A percentile compares a stretch with the other conserved stretches of the same genome.
Evolutionary conservation across 1,140 invertebrate species (phyloP).

Genomic region (Drosophila simulans): DNA sequence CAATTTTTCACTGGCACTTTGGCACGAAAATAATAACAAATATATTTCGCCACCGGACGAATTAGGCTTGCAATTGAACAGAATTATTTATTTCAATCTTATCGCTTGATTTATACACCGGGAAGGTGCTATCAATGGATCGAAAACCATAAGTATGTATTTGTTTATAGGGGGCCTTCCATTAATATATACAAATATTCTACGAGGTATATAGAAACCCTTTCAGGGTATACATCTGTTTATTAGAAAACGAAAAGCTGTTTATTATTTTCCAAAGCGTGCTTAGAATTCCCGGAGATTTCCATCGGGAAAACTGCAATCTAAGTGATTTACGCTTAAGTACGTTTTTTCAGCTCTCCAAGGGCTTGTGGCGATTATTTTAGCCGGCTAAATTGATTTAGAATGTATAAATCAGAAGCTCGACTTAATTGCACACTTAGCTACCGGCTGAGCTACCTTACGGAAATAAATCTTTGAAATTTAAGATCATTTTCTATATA

Average conservation of each 20-base stretch:
- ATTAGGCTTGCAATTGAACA: slow-evolving; percentile 1
- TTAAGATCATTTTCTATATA: background rate
- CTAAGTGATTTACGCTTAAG: background rate
- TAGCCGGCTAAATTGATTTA: slow-evolving; percentile 1
- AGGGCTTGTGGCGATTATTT: background rate
- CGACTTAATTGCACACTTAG: background rate
- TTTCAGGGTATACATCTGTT: background rate
- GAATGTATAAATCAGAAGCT: background rate
- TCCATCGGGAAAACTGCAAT: background rate
- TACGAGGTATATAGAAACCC: background rate
- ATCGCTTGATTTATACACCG: slow-evolving; percentile 44
- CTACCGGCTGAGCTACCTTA: background rate
- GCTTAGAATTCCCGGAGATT: background rate
- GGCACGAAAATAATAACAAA: slow-evolving; percentile 1
- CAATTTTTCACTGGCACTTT: background rate
- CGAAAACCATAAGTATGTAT: slow-evolving; percentile 14
- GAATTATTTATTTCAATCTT: slow-evolving; percentile 29
- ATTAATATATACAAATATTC: background rate
- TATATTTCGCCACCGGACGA: slow-evolving; percentile 34
- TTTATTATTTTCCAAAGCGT: background rate
- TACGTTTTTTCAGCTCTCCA: background rate
- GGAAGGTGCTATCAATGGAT: slow-evolving; percentile 8
- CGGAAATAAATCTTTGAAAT: background rate
- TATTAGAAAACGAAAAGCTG: background rate
- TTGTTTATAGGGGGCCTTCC: background rate